phyloP scores from a whole-genome alignment of 2,113 vertebrate species.

The Ictidomys tridecemlineatus region DNA sequence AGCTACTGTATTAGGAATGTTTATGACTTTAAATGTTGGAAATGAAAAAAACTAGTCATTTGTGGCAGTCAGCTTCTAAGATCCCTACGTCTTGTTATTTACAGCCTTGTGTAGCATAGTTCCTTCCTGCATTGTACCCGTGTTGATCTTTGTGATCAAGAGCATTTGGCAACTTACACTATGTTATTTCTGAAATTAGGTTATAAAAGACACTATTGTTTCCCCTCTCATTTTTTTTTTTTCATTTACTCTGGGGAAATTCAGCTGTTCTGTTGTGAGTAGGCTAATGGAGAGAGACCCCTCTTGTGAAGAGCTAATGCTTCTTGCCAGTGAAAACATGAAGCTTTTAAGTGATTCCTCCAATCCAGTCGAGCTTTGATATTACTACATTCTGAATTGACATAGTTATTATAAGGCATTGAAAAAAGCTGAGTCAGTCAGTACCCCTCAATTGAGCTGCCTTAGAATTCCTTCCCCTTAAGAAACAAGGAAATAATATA shows the following conservation, averaged over 20 bases:
- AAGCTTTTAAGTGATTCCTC: constrained; percentile 2
- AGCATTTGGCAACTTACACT: constrained; percentile 43
- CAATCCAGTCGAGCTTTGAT: background rate
- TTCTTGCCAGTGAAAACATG: background rate
- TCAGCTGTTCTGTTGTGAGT: background rate
- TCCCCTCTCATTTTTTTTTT: background rate
- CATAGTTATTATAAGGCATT: background rate
- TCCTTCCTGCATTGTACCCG: background rate
- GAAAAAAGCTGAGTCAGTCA: background rate
- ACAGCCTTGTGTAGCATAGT: background rate
- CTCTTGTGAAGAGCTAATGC: background rate
- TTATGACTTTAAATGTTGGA: constrained; percentile 23
- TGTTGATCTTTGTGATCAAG: background rate
- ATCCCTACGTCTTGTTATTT: background rate
- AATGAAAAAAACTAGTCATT: background rate
- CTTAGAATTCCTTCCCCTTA: background rate
- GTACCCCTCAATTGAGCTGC: background rate
- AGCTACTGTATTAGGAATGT: background rate
- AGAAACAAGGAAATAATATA: background rate
- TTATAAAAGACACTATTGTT: background rate
- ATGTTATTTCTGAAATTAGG: background rate
- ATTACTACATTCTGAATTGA: background rate
- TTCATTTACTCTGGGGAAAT: background rate
- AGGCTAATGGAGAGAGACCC: background rate
- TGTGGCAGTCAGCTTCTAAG: background rate